A percentile compares a stretch with the other conserved stretches of the same genome.
phyloP scores from a whole-genome alignment of 2,888 invertebrate genomes.

The Arctia plantaginis region DNA sequence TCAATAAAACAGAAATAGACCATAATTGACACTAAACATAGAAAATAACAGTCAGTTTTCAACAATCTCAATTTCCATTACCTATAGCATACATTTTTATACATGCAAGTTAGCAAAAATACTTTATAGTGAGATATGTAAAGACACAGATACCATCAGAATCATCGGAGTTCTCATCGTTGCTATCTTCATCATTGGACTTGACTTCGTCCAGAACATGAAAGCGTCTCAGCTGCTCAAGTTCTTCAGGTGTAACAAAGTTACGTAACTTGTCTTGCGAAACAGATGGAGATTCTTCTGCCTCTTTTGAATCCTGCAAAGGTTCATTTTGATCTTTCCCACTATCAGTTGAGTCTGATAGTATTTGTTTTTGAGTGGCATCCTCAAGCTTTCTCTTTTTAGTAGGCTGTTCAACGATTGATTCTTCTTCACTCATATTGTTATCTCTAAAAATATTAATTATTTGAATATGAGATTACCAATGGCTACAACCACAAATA shows the following conservation, averaged over 20 bases:
- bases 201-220: conserved; percentile 80
- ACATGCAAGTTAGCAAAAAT: conserved; percentile 36
- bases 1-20: not conserved
- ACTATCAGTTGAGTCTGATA: not conserved
- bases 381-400: conserved; percentile 63
- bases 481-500: conserved; percentile 30
- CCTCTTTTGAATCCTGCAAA: not conserved
- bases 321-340: not conserved
- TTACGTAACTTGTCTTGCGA: conserved; percentile 59
- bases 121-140: not conserved
- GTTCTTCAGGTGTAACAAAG: conserved; percentile 67
- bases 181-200: conserved; percentile 77
- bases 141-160: conserved; percentile 68
- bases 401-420: conserved; percentile 48
- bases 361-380: not conserved
- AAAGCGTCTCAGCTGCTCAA: conserved; percentile 75
- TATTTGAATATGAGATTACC: conserved; percentile 37
- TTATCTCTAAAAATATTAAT: conserved; percentile 56
- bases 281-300: conserved; percentile 23
- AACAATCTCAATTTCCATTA: not conserved
- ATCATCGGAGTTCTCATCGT: conserved; percentile 72
- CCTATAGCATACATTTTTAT: not conserved
- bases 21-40: not conserved
- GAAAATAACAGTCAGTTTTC: not conserved
- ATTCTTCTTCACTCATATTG: conserved; percentile 54